phyloP scores from a whole-genome alignment of 92 coral and sea anemone species.

The Phenganax stokvisi region DNA sequence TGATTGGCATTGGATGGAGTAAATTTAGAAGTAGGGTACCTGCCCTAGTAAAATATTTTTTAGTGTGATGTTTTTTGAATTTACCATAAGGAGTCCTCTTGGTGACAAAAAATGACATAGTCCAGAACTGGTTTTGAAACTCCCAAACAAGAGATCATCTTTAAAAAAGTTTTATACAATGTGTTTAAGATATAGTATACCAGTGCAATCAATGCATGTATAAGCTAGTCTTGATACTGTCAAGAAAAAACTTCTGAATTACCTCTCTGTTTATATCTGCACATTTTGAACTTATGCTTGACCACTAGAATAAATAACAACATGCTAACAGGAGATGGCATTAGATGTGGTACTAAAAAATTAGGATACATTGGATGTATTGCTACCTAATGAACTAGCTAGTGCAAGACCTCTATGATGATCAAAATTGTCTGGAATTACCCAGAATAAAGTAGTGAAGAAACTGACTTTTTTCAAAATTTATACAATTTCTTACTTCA shows the following conservation, averaged over 20 bases:
- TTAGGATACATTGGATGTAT: background rate
- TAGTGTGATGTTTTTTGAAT: background rate
- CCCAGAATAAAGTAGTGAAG: background rate
- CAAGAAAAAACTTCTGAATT: background rate
- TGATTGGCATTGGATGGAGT: too few relatives aligned
- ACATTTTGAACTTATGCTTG: conserved; percentile 79
- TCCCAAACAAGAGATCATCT: conserved; percentile 93
- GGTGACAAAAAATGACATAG: conserved; percentile 92
- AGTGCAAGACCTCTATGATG: background rate
- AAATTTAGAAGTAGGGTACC: too few relatives aligned
- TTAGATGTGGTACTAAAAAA: background rate
- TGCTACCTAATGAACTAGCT: background rate
- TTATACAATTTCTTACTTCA: conserved; percentile 22
- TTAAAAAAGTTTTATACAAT: background rate
- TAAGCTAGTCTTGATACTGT: background rate
- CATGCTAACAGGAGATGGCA: background rate
- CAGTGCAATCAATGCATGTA: background rate
- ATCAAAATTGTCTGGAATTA: background rate
- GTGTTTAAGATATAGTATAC: background rate
- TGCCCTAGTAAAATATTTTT: background rate
- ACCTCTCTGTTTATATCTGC: conserved; percentile 94
- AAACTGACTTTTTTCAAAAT: background rate
- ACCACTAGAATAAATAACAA: conserved; percentile 51
- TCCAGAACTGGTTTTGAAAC: conserved; percentile 95
- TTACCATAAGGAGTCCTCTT: conserved; percentile 94